These are phyloP conservation scores for Erebia epiphron DNA, from an alignment of 2,888 invertebrate genomes.

Conservation along the genomic window DNA sequence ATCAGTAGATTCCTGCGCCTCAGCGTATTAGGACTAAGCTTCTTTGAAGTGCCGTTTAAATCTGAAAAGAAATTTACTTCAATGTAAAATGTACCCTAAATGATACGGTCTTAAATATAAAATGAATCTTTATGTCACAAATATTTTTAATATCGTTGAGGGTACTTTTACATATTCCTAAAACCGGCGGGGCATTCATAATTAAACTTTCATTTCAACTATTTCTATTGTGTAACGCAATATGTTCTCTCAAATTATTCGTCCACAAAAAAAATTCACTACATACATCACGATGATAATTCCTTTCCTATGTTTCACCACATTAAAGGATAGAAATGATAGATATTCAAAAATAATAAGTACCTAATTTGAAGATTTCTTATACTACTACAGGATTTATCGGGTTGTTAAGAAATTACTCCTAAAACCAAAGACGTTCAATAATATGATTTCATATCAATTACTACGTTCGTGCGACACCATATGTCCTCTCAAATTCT, in stretches of 20 bases:
- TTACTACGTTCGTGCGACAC: constrained; percentile 42
- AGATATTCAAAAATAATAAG: no score
- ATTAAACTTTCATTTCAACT: no score
- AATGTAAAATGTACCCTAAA: constrained; percentile 41
- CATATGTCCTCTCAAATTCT: constrained; percentile 79
- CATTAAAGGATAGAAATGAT: no score
- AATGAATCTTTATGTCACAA: background rate
- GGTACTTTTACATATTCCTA: constrained; percentile 31
- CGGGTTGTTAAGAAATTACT: no score
- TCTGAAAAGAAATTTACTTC: constrained; percentile 71
- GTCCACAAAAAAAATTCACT: no score
- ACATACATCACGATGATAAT: no score
- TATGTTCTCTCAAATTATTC: no score
- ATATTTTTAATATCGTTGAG: constrained; percentile 20
- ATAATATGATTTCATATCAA: constrained; percentile 16
- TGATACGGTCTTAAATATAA: constrained; percentile 6
- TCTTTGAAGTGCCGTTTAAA: constrained; percentile 56
- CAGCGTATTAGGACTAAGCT: constrained; percentile 49
- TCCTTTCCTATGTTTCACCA: no score
- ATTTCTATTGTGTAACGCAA: no score
- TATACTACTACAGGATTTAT: no score
- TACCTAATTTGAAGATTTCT: no score
- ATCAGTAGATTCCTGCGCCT: constrained; percentile 61
- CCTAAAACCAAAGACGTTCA: no score
- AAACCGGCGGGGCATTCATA: background rate